Evolutionary conservation across 2,113 vertebrate species (phyloP).

Genomic region (Thermophis baileyi): DNA sequence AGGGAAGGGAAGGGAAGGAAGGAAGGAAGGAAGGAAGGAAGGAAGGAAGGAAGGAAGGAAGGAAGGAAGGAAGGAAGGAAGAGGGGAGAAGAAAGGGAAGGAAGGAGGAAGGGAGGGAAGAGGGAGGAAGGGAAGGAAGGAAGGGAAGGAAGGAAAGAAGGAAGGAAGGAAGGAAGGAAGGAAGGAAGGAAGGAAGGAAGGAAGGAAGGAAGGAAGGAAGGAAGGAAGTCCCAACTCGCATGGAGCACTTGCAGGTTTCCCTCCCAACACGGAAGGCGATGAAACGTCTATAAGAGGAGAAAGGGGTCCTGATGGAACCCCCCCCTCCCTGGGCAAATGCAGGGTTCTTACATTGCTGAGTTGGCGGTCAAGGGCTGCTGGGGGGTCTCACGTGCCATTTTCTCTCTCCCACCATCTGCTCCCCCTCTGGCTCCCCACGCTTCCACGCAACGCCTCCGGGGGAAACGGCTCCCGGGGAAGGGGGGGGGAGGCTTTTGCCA

Average conservation of each 20-base stretch:
- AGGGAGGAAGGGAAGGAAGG: too few relatives aligned
- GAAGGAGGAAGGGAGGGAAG: too few relatives aligned
- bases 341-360: neutral
- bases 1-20: accelerated
- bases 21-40: too few relatives aligned
- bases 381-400: neutral
- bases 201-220: too few relatives aligned
- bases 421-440: neutral
- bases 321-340: neutral
- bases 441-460: neutral
- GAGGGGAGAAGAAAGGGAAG: too few relatives aligned
- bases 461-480: neutral
- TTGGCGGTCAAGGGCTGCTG: neutral
- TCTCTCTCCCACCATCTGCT: too few relatives aligned
- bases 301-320: neutral
- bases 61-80: too few relatives aligned
- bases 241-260: neutral
- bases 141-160: too few relatives aligned
- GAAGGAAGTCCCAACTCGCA: neutral
- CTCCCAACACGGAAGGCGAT: neutral
- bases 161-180: too few relatives aligned
- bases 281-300: neutral
- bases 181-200: too few relatives aligned
- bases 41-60: too few relatives aligned
- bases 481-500: neutral